A percentile compares a stretch with the other conserved stretches of the same genome.
These are phyloP conservation scores for Cuniculus paca DNA, from an alignment of 2,797 vertebrate genomes.

Conservation along the genomic window DNA sequence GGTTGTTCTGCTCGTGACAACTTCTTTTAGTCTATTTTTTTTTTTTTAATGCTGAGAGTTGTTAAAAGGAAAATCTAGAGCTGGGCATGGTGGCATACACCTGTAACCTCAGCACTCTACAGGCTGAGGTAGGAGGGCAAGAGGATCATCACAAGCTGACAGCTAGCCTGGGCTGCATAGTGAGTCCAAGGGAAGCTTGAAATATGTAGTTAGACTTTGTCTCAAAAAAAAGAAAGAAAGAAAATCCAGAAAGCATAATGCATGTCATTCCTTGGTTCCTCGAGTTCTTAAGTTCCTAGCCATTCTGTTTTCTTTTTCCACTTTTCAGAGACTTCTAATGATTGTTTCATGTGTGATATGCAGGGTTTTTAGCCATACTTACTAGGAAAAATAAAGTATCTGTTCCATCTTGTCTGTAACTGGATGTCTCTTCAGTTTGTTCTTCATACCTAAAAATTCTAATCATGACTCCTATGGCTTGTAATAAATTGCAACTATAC, in stretches of 20 bases:
- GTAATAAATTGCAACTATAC: background rate
- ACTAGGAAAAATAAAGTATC: background rate
- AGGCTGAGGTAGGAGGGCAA: background rate
- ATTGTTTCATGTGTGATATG: background rate
- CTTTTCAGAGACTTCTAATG: background rate
- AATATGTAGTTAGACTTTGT: background rate
- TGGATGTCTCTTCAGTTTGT: background rate
- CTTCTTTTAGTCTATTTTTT: background rate
- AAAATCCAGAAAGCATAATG: background rate
- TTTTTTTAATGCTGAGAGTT: background rate
- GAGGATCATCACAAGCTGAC: background rate
- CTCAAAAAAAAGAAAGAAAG: background rate
- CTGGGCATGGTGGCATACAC: background rate
- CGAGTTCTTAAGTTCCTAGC: background rate
- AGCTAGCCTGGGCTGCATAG: background rate
- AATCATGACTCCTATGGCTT: background rate
- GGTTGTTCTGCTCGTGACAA: background rate
- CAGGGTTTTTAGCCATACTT: background rate
- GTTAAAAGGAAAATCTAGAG: background rate
- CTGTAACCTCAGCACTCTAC: background rate
- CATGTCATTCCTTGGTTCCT: background rate
- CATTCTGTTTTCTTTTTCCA: background rate
- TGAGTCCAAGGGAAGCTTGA: background rate
- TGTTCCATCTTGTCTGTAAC: background rate
- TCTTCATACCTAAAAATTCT: background rate